Conservation (phyloP, 2,888 invertebrate genomes). For the Plutella xylostella region DNA sequence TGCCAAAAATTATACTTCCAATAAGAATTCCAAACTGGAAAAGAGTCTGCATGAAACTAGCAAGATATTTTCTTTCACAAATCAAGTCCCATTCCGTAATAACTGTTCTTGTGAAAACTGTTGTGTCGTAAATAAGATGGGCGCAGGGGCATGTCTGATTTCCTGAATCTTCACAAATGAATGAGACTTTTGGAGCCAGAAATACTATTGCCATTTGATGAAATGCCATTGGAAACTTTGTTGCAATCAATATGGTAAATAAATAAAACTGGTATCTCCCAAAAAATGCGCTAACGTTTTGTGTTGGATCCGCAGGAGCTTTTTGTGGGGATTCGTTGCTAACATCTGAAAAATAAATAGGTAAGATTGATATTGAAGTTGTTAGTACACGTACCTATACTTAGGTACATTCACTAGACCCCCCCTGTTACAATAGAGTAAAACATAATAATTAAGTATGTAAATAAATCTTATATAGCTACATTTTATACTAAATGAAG, state of each 20-base stretch:
- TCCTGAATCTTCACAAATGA: slow-evolving; percentile 29
- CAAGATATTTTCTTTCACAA: slow-evolving; percentile 72
- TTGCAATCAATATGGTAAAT: slow-evolving; percentile 42
- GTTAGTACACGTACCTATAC: no score
- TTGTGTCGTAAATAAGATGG: no score
- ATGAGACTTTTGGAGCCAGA: slow-evolving; percentile 50
- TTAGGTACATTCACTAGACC: no score
- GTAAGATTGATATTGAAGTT: no score
- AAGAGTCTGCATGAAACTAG: slow-evolving; percentile 76
- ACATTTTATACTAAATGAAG: no score
- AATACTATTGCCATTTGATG: slow-evolving; percentile 66
- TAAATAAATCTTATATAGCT: no score
- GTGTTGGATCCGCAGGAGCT: slow-evolving; percentile 35
- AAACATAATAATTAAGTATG: no score
- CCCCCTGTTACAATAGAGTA: no score
- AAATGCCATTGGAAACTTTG: slow-evolving; percentile 60
- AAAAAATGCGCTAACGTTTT: slow-evolving; percentile 54
- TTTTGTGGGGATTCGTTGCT: no score
- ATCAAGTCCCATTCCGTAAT: slow-evolving; percentile 80
- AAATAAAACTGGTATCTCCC: slow-evolving; percentile 63
- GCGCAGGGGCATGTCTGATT: slow-evolving; percentile 57
- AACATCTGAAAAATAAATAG: no score
- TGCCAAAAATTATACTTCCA: slow-evolving; percentile 79
- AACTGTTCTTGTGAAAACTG: slow-evolving; percentile 75
- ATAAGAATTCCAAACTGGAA: slow-evolving; percentile 80